Evolutionary conservation across 2,113 vertebrate species (phyloP).

Genomic region (Nematolebias whitei): DNA sequence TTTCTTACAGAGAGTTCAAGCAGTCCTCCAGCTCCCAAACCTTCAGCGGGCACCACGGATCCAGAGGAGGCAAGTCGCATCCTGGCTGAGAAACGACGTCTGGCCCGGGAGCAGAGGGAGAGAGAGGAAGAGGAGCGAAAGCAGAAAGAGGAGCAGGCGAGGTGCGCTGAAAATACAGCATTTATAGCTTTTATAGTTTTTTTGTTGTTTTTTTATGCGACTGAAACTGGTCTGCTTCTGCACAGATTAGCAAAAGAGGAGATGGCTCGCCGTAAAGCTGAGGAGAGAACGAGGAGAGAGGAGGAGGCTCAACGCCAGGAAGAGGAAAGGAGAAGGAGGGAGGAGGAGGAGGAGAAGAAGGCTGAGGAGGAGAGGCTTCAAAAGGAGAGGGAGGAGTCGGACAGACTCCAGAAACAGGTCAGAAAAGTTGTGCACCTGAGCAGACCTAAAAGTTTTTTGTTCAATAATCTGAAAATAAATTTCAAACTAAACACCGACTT

Average conservation of each 20-base stretch:
- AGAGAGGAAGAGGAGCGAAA: slow-evolving; percentile 87
- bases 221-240: neutral
- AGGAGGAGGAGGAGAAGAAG: slow-evolving; percentile 81
- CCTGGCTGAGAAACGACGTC: slow-evolving; percentile 89
- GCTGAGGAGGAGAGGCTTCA: slow-evolving; percentile 82
- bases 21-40: slow-evolving; percentile 72
- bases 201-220: no score
- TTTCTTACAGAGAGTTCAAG: slow-evolving; percentile 46
- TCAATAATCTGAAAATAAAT: neutral
- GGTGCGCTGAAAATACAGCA: slow-evolving; percentile 62
- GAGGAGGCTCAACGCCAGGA: slow-evolving; percentile 84
- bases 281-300: slow-evolving; percentile 85
- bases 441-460: neutral
- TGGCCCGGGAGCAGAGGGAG: slow-evolving; percentile 92
- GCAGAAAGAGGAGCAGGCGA: slow-evolving; percentile 86
- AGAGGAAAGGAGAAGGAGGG: slow-evolving; percentile 75
- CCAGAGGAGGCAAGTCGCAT: slow-evolving; percentile 92
- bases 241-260: slow-evolving; percentile 88
- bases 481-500: neutral
- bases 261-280: slow-evolving; percentile 85
- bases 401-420: slow-evolving; percentile 88
- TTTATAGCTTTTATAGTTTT: neutral
- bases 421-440: neutral
- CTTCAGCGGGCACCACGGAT: slow-evolving; percentile 90
- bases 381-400: slow-evolving; percentile 82